Base-by-base conservation (phyloP, 2,888 invertebrate species). In the Clusia tigrina region DNA sequence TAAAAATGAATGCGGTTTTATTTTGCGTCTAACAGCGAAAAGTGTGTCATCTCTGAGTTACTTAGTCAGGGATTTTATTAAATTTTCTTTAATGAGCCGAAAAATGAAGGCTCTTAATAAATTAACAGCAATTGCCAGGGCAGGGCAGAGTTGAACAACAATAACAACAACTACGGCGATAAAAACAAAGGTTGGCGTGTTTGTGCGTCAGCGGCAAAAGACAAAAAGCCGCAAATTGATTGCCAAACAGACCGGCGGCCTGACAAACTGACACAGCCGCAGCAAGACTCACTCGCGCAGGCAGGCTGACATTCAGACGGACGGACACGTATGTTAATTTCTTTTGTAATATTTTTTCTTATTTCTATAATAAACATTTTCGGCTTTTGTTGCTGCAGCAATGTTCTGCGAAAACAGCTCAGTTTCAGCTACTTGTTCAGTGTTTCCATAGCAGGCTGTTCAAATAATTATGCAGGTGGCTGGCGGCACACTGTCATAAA, bases 381-480 rank as follows among this genome's bases (percentile, higher is more conserved):
- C 42, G n/a, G 42, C 42, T 15, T 42, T 15, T 10, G 15, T 32
- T 32, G 32, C n/a, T 42, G 42, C 3, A 48, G n/a, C n/a, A n/a
- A n/a, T n/a, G n/a, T n/a, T n/a, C n/a, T n/a, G n/a, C n/a, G n/a
- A n/a, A n/a, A n/a, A n/a, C n/a, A n/a, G n/a, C n/a, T n/a, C n/a
- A n/a, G 18, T 48, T 48, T 48, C 22, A 20, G 18, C 5, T 6
- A 20, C 15, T 20, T 48, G 18, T 48, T 48, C 22, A 6, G 48
- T 22, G 18, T 6, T 22, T 48, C 48, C 18, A 18, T 20, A 9
- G 18, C 71, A 77, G 74, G 78, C 74, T 76, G 77, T 67, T 70
- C 37, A 69, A 77, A 78, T 77, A 67, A 76, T 77, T 77, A 62
- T 70, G 70, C 76, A 77, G 78, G 75, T 77, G 76, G 74, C 66